Conservation (phyloP, 2,888 invertebrate species). For the Pecten maximus region DNA sequence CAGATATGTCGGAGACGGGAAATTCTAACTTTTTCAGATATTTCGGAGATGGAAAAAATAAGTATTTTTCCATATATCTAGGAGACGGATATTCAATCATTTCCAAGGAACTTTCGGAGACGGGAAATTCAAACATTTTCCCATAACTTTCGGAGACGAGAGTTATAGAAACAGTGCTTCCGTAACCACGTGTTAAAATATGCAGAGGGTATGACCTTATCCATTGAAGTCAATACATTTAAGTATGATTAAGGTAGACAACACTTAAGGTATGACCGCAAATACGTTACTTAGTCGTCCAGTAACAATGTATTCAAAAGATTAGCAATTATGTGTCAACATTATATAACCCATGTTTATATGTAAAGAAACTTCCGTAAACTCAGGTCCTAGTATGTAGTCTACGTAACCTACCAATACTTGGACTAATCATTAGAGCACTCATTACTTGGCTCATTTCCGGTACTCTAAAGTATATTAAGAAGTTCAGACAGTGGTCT, state of each 20-base stretch:
- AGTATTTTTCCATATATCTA: no score
- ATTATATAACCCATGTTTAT: not conserved
- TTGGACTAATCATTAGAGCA: not conserved
- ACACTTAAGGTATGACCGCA: not conserved
- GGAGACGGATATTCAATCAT: no score
- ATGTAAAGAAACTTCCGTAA: not conserved
- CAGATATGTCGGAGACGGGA: not conserved
- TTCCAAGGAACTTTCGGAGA: no score
- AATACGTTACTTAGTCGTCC: not conserved
- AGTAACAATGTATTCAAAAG: not conserved
- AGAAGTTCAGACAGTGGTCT: not conserved
- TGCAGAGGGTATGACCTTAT: not conserved
- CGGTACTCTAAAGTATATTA: not conserved
- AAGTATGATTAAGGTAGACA: not conserved
- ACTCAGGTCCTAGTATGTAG: no score
- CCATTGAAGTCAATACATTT: not conserved
- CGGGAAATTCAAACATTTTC: no score
- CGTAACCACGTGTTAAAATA: not conserved
- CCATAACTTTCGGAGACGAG: not conserved
- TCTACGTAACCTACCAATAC: not conserved
- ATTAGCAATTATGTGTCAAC: not conserved
- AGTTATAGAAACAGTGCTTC: not conserved
- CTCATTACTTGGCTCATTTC: not conserved
- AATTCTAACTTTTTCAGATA: no score
- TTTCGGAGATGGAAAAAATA: no score